Evolutionary conservation across 2,113 vertebrate species (phyloP).

Genomic region (Tragelaphus strepsiceros): DNA sequence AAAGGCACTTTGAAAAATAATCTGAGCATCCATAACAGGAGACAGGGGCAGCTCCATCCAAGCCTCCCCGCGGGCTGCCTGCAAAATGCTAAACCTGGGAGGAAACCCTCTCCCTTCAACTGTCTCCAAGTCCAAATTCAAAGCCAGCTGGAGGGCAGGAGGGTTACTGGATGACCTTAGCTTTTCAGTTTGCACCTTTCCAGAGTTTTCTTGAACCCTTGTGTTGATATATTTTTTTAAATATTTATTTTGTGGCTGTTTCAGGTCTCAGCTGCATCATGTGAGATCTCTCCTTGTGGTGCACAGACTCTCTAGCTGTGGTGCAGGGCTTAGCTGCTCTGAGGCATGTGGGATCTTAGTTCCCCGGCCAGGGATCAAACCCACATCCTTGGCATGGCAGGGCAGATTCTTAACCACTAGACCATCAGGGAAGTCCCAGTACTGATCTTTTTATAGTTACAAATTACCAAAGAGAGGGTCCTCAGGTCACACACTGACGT

Average conservation of each 20-base stretch:
- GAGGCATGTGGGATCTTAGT: background rate
- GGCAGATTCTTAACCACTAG: background rate
- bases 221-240: background rate
- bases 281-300: background rate
- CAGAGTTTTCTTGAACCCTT: background rate
- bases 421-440: background rate
- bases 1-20: background rate
- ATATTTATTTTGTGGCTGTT: background rate
- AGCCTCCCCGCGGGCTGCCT: accelerated
- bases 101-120: background rate
- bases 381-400: background rate
- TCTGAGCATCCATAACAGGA: background rate
- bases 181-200: background rate
- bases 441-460: background rate
- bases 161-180: background rate
- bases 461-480: background rate
- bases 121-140: background rate
- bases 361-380: background rate
- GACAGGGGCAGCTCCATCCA: too few relatives aligned
- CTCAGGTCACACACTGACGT: background rate
- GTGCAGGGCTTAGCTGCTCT: background rate
- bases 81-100: background rate
- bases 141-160: background rate
- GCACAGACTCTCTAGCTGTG: background rate
- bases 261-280: background rate